These are phyloP conservation scores for Synanthedon myopaeformis DNA, from an alignment of 2,888 invertebrate genomes.

Conservation along the genomic window DNA sequence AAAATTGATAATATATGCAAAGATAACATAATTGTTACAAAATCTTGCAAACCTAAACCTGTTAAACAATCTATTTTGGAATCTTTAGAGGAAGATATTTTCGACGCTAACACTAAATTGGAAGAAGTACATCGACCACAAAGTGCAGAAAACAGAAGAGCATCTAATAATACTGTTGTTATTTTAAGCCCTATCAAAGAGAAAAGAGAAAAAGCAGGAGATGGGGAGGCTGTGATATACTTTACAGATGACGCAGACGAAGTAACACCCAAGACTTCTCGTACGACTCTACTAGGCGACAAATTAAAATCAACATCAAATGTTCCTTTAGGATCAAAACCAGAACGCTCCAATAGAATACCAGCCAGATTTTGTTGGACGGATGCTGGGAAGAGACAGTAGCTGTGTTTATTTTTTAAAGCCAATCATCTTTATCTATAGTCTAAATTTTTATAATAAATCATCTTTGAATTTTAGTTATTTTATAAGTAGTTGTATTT, in stretches of 20 bases:
- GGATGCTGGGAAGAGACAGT: conserved; percentile 20
- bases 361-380: conserved; percentile 57
- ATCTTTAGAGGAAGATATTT: conserved; percentile 35
- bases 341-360: conserved; percentile 21
- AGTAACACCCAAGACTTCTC: not conserved
- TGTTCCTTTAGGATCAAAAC: not conserved
- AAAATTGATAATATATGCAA: conserved; percentile 17
- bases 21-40: conserved; percentile 7
- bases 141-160: conserved; percentile 18
- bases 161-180: conserved; percentile 12
- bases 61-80: conserved; percentile 36
- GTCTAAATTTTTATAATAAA: not conserved
- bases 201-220: conserved; percentile 12
- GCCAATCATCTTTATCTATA: not conserved
- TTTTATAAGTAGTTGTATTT: not conserved
- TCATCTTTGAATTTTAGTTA: not conserved
- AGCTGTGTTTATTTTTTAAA: not conserved
- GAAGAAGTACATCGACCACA: conserved; percentile 29
- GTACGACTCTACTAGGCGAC: too few species aligned
- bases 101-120: conserved; percentile 19
- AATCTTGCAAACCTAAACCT: conserved; percentile 5
- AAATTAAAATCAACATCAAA: not conserved
- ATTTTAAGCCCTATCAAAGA: conserved; percentile 8
- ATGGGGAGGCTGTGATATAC: conserved; percentile 23
- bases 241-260: conserved; percentile 6